Conservation (phyloP, 2,113 vertebrate genomes). For the Electrona antarctica region DNA sequence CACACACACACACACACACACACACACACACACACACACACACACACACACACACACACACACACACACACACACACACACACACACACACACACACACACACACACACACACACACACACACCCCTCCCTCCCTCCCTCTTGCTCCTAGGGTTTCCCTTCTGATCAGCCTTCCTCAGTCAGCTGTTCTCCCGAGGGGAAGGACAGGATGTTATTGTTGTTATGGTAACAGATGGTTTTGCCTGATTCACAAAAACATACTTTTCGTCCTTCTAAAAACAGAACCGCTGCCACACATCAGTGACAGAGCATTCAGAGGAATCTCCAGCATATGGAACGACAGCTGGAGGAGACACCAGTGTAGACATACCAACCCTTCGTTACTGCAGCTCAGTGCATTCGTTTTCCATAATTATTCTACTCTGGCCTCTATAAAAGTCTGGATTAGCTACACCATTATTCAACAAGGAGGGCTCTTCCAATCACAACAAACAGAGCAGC, state of each 20-base stretch:
- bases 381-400: too few relatives aligned
- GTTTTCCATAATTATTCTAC: too few relatives aligned
- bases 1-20: constrained; percentile 7
- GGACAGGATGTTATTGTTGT: constrained; percentile 66
- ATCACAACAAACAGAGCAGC: too few relatives aligned
- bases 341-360: too few relatives aligned
- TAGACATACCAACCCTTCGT: too few relatives aligned
- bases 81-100: constrained; percentile 7
- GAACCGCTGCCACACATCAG: constrained; percentile 63
- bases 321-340: constrained; percentile 23
- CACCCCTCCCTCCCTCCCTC: constrained; percentile 11
- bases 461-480: too few relatives aligned
- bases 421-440: too few relatives aligned
- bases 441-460: too few relatives aligned
- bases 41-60: constrained; percentile 7
- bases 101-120: neutral
- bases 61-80: too few relatives aligned
- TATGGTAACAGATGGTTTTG: constrained; percentile 60
- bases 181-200: constrained; percentile 64
- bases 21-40: too few relatives aligned
- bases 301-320: constrained; percentile 65
- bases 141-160: constrained; percentile 28
- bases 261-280: constrained; percentile 36
- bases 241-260: constrained; percentile 64
- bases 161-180: constrained; percentile 34